Percentiles rank a stretch among this genome's conserved stretches.
Conservation (phyloP, 1,140 invertebrate genomes). For the Zaprionus inermis region DNA sequence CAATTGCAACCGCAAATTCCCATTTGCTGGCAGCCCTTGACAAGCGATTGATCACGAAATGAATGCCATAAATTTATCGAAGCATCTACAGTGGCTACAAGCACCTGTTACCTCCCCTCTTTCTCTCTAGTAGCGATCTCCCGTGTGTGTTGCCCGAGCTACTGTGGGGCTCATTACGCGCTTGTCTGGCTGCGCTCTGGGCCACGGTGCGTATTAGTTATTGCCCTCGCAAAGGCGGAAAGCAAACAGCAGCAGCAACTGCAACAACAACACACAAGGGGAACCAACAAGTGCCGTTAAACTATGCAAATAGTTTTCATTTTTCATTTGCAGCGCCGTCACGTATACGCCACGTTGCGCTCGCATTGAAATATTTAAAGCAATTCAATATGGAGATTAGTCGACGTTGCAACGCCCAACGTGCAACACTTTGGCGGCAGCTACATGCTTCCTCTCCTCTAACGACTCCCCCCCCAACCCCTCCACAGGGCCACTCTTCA, state of each 20-base stretch:
- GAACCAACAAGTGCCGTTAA: constrained; percentile 53
- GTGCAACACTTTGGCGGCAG: not conserved
- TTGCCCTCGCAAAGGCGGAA: constrained; percentile 7
- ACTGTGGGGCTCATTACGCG: constrained; percentile 25
- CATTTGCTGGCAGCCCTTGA: constrained; percentile 63
- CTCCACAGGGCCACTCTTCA: not conserved
- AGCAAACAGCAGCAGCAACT: constrained; percentile 17
- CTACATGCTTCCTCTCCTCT: not conserved
- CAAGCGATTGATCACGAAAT: constrained; percentile 73
- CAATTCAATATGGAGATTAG: constrained; percentile 73
- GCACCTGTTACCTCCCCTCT: not conserved
- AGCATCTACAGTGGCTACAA: constrained; percentile 4
- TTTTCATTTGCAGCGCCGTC: constrained; percentile 51
- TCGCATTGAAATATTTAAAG: constrained; percentile 65
- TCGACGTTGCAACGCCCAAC: constrained; percentile 3
- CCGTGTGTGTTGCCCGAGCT: not conserved
- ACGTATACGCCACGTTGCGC: constrained; percentile 67
- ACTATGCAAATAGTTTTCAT: constrained; percentile 77
- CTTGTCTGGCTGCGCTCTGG: constrained; percentile 11
- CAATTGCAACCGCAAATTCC: constrained; percentile 72
- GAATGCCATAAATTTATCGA: constrained; percentile 70
- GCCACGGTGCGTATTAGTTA: constrained; percentile 9
- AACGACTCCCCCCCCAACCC: not conserved
- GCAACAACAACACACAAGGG: constrained; percentile 4
- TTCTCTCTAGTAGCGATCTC: no score